Conservation (phyloP, 2,113 vertebrate genomes). For the Pagrus major region DNA sequence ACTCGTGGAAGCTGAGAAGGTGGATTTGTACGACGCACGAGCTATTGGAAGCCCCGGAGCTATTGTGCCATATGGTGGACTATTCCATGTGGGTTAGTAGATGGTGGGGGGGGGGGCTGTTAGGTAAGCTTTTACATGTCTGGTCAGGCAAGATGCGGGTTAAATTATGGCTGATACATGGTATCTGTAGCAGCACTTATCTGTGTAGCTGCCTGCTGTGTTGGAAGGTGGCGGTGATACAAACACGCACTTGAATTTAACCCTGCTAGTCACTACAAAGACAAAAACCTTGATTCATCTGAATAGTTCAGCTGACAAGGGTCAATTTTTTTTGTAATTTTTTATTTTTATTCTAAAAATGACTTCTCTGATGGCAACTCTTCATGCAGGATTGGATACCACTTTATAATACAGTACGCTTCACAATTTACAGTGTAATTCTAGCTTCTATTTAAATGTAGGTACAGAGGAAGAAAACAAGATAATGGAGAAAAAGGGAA, state of each 20-base stretch:
- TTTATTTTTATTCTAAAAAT: background rate
- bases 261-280: background rate
- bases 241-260: slow-evolving; percentile 35
- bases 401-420: background rate
- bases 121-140: slow-evolving; percentile 65
- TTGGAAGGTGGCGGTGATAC: slow-evolving; percentile 25
- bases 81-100: slow-evolving; percentile 69
- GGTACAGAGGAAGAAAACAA: background rate
- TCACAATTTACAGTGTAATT: background rate
- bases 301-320: background rate
- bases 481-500: background rate
- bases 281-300: background rate
- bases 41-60: slow-evolving; percentile 76
- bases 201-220: slow-evolving; percentile 15
- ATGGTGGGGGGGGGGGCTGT: slow-evolving; percentile 38
- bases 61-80: slow-evolving; percentile 83
- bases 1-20: slow-evolving; percentile 61
- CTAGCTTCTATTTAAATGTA: background rate
- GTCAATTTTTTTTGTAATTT: background rate
- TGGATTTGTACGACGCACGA: slow-evolving; percentile 72
- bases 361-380: background rate
- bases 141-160: slow-evolving; percentile 62
- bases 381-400: background rate
- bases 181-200: slow-evolving; percentile 51
- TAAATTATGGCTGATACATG: slow-evolving; percentile 52